Evolutionary conservation across 1,140 invertebrate genomes (phyloP).

Genomic region (Trachymyrmex cornetzi): DNA sequence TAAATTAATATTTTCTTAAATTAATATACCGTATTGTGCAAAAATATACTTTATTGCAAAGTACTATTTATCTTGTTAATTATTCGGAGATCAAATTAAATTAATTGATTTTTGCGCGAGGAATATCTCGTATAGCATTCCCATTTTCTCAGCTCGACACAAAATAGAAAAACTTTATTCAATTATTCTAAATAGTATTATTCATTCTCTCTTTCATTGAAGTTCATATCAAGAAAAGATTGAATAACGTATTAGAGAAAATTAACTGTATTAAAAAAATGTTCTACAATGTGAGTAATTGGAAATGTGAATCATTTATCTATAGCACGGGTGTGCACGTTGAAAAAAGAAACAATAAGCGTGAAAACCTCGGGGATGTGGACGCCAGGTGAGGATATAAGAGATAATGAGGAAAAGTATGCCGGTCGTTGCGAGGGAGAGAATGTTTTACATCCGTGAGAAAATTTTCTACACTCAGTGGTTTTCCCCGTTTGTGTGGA

Average conservation of each 20-base stretch:
- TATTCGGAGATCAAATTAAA: neutral
- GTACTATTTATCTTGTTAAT: neutral
- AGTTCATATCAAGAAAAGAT: neutral
- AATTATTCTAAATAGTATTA: neutral
- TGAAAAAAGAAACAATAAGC: conserved; percentile 21
- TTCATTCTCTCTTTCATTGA: neutral
- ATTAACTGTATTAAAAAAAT: neutral
- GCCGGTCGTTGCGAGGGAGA: conserved; percentile 34
- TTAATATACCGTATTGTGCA: no score
- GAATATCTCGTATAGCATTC: neutral
- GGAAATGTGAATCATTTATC: neutral
- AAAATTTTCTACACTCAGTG: conserved; percentile 38
- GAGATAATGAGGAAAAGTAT: conserved; percentile 52
- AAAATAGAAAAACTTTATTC: neutral
- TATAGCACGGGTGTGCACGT: neutral
- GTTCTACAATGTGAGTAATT: neutral
- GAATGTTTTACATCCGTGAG: conserved; percentile 54
- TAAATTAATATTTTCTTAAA: no score
- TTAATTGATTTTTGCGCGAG: neutral
- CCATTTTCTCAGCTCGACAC: neutral
- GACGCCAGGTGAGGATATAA: conserved; percentile 36
- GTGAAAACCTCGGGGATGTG: neutral
- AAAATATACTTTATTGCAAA: neutral
- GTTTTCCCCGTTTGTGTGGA: conserved; percentile 41
- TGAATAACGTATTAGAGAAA: neutral